Conservation (phyloP, 2,113 vertebrate genomes). For the Cebidichthys violaceus region DNA sequence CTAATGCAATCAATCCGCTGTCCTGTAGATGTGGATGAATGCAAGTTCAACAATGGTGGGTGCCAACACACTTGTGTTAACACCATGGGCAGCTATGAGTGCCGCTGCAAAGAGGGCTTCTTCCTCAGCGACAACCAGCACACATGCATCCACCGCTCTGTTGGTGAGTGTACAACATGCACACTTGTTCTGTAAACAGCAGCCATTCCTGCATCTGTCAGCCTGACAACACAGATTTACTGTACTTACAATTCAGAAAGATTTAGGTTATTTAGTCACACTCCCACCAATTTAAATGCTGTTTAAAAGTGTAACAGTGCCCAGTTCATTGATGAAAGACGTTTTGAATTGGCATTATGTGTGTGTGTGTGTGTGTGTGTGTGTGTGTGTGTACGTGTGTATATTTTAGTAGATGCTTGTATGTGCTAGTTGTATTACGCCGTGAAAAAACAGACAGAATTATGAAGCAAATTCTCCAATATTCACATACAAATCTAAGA, state of each 20-base stretch:
- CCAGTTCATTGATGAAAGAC: neutral
- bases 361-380: neutral
- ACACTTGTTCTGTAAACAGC: neutral
- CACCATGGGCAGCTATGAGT: constrained; percentile 96
- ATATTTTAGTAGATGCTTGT: constrained; percentile 9
- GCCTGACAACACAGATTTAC: too few species aligned
- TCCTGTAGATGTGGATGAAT: constrained; percentile 92
- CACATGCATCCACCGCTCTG: constrained; percentile 96
- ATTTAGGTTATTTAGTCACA: neutral
- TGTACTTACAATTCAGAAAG: neutral
- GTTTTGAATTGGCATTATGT: neutral
- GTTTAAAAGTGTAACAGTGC: neutral
- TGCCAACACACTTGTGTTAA: constrained; percentile 97
- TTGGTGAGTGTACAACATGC: constrained; percentile 85
- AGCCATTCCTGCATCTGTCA: neutral
- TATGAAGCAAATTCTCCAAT: constrained; percentile 78
- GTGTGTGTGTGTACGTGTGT: neutral
- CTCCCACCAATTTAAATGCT: neutral
- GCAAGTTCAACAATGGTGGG: constrained; percentile 94
- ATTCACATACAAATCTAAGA: constrained; percentile 70
- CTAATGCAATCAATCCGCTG: constrained; percentile 33
- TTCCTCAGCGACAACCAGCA: constrained; percentile 99
- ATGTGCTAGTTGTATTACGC: constrained; percentile 44
- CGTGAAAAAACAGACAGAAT: constrained; percentile 45
- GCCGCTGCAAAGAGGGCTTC: constrained; percentile 93